Base-by-base conservation (phyloP, 2,888 invertebrate species). In the Exocentrus adspersus region DNA sequence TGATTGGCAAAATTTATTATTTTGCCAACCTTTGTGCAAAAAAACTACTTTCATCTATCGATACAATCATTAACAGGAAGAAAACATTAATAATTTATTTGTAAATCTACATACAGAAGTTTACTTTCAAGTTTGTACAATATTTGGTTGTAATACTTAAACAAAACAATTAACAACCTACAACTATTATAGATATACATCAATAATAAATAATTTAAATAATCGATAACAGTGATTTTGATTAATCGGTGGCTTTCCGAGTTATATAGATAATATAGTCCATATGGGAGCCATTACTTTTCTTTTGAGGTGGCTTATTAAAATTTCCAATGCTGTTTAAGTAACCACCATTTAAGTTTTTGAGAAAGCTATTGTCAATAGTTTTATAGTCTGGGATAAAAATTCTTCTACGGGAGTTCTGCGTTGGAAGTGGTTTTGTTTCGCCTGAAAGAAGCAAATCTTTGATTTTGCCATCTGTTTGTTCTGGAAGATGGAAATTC, bases 181-280 rank as follows among this genome's bases (percentile, higher is more conserved):
- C 37, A 12, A 52, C 17, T 30, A n/a, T 6, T 1, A 32, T 24
- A 24, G 7, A n/a, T n/a, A n/a, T n/a, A n/a, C n/a, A 24, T 24
- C 7, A 24, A 24, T 24, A 24, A 24, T 24, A 24, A 24, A 24
- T 24, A 24, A 24, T 24, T 24, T 5, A 6, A 6, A 9, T 53
- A 12, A 14, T 20, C 21, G 14, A 9, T 53, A 21, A 12, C 9
- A n/a, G n/a, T n/a, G n/a, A n/a, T n/a, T n/a, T n/a, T n/a, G 6
- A 6, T 14, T 53, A 12, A 14, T 20, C 21, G 14, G 14, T 53
- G 19, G 20, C 9, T 9, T 53, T 53, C 24, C 41, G 19, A 10
- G 21, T 54, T 14, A 54, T 54, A 45, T 54, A 54, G 10, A 54
- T 43, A 54, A 54, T 21, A 6, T 43, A 54, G 28, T 42, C 54